These are phyloP conservation scores for Tetrapedia diversipes DNA, from an alignment of 2,888 invertebrate species.

Conservation along the genomic window DNA sequence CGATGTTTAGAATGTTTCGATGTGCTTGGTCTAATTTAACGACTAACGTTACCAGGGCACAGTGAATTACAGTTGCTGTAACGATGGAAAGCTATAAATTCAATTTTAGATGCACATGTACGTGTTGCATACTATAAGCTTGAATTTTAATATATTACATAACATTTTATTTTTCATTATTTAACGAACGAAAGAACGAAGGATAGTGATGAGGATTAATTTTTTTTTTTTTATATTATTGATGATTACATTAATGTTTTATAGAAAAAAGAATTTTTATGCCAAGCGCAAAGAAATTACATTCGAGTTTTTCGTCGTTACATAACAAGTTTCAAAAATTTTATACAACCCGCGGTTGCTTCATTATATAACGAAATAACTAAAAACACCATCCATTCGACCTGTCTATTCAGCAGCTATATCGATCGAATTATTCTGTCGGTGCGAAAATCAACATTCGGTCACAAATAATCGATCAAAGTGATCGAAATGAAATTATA, in stretches of 20 bases:
- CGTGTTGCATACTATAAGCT: not conserved
- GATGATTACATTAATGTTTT: not conserved
- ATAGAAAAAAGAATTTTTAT: too few species aligned
- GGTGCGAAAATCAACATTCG: not conserved
- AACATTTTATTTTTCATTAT: not conserved
- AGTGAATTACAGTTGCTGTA: not conserved
- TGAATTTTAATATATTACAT: constrained; percentile 2
- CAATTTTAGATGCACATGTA: constrained; percentile 2
- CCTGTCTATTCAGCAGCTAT: not conserved
- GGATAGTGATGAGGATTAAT: not conserved
- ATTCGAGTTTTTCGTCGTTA: constrained; percentile 9
- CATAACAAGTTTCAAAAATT: constrained; percentile 34
- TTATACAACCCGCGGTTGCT: not conserved
- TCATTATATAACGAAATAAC: constrained; percentile 20
- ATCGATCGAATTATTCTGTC: not conserved
- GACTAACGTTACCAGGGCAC: not conserved
- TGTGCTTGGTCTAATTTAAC: constrained; percentile 5
- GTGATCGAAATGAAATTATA: constrained; percentile 32
- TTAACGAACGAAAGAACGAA: not conserved
- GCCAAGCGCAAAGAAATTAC: not conserved
- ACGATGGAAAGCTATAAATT: constrained; percentile 7
- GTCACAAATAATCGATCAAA: not conserved
- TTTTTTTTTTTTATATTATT: not conserved
- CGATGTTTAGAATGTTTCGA: constrained; percentile 5
- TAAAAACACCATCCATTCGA: not conserved